Base-by-base conservation (phyloP, 2,888 invertebrate species). In the Elysia crispata region DNA sequence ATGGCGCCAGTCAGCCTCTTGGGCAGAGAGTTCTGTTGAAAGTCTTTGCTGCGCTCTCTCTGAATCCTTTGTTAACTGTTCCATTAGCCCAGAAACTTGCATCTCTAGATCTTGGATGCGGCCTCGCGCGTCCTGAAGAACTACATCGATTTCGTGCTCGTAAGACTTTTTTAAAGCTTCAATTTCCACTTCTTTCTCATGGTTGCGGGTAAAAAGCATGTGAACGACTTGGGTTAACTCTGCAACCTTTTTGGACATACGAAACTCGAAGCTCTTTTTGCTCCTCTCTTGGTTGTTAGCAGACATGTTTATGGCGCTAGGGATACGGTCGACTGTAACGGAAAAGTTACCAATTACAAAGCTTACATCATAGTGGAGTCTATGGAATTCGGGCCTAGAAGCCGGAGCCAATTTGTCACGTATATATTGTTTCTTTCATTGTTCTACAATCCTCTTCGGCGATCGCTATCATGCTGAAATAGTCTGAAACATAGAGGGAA, bases 231-330 rank as follows among this genome's bases (percentile, higher is more conserved):
- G 91, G 1, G 91, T 91, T 73, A 91, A 84, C 81, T 91, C 91
- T 0, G 91, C 91, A 60, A 91, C 91, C 76, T 91, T 91, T 85
- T 91, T 91, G 28, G 90, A 91, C 91, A 91, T 91, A n/a, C 90
- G 89, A 83, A 90, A 90, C 62, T 91, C 91, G 81, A 91, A 89
- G 6, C 86, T 87, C 80, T 88, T 87, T 81, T 88, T 89, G n/a
- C 82, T 69, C 70, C 85, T 85, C 20, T 85, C 85, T 49, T 23
- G 64, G 18, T 77, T 20, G 13, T 54, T 15, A 13, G 77, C 54
- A 33, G 77, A 66, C 77, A 77, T 77, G 28, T 30, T 77, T 41
- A 11, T 41, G 41, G 41, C 11, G 41, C 41, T 41, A 11, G 41
- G 11, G 3, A 11, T 41, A 11, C 41, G 41, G 11, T 41, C 41